Conservation (phyloP, 30 jellyfish, hydroid and myxozoan genomes). For the Hydractinia echinata region DNA sequence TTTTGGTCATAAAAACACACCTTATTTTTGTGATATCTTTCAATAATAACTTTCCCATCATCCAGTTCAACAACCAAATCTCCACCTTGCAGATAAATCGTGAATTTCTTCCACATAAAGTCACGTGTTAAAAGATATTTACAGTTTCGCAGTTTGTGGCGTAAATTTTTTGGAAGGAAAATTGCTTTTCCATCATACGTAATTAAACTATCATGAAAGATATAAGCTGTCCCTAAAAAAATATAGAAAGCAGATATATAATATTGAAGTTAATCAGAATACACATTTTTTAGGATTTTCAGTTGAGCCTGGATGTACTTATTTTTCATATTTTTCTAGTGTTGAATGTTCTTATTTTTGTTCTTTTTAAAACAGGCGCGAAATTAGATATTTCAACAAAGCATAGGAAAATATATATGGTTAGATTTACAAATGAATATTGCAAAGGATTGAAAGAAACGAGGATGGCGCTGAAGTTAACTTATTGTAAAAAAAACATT, state of each 20-base stretch:
- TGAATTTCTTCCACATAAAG: constrained; percentile 56
- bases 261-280: not conserved
- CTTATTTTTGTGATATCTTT: constrained; percentile 14
- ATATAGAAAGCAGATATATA: not conserved
- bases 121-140: constrained; percentile 75
- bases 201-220: constrained; percentile 55
- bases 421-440: too few relatives aligned
- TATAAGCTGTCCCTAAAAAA: constrained; percentile 72
- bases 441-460: too few relatives aligned
- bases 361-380: too few relatives aligned
- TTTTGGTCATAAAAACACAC: not conserved
- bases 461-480: too few relatives aligned
- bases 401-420: too few relatives aligned
- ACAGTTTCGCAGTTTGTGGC: constrained; percentile 23
- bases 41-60: constrained; percentile 37
- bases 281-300: not conserved
- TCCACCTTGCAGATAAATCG: constrained; percentile 39
- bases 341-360: too few relatives aligned
- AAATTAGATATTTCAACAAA: too few relatives aligned
- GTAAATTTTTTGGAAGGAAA: constrained; percentile 34
- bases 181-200: constrained; percentile 88
- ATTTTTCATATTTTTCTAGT: too few relatives aligned
- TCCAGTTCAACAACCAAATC: constrained; percentile 43
- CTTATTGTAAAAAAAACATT: too few relatives aligned
- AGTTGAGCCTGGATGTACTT: too few relatives aligned